Base-by-base conservation (phyloP, 2,888 invertebrate species). In the Agrochola litura region DNA sequence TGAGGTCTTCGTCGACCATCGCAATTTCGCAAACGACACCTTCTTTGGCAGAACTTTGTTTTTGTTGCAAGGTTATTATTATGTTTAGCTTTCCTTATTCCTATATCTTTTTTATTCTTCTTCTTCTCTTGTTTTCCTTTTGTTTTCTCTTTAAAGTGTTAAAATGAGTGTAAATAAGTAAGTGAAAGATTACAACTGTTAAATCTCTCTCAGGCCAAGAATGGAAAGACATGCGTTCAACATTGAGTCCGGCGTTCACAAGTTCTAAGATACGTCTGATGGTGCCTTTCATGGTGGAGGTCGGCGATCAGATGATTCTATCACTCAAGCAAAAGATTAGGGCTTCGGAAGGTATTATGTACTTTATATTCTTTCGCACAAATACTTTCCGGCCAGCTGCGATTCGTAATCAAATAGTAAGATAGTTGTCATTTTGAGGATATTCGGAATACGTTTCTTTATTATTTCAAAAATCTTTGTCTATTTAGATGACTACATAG, bases 1-100 rank as follows among this genome's bases (percentile, higher is more conserved):
- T 74, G 97, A 97, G 73, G 90, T 97, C 82, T 97, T 97, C 84
- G 76, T 94, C 0, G 96, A 97, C 89, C 97, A 97, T 87, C 93
- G 94, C 2, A 79, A 86, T 6, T 52, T 95, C 1, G 93, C 9
- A 1, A 22, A 2, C 5, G 97, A 97, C 65, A 94, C 96, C 0
- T 84, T 97, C 0, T 97, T 97, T 88, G 95, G 94, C 0, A 96
- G 96, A 76, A 96, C 93, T 56, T 86, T 97, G 6, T 92, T 97
- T 54, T 90, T 93, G 5, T 91, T 97, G 85, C 94, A 92, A 90
- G 97, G 97, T 95, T 84, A 63, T 95, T 84, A 63, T 14, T 12
- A n/a, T 22, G 14, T 14, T 3, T 46, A 14, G 5, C 9, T 67
- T n/a, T 6, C 1, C 25, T 25, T 43, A 65, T 65, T 41, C 25